phyloP scores from a whole-genome alignment of 2,797 vertebrate species.

The Anolis apletophallus region DNA sequence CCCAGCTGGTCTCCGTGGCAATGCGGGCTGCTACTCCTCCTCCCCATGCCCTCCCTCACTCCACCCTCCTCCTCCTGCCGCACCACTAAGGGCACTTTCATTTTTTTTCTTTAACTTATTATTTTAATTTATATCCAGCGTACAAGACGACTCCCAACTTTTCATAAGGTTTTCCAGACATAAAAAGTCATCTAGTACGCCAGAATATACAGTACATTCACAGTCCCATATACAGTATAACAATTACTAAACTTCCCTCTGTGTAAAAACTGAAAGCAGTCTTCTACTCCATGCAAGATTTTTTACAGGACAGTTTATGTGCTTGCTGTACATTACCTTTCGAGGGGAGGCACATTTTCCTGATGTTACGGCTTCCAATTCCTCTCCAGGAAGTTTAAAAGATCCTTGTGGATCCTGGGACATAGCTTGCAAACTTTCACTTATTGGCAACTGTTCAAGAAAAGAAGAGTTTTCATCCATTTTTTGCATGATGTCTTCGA shows the following conservation, averaged over 20 bases:
- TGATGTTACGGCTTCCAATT: slow-evolving; percentile 73
- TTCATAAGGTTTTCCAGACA: no score
- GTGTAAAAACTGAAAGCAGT: background rate
- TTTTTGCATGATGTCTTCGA: slow-evolving; percentile 64
- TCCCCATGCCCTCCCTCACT: no score
- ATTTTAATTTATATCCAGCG: no score
- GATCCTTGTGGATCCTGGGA: slow-evolving; percentile 73
- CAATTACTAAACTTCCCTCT: background rate
- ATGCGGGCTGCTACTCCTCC: no score
- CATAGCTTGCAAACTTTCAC: slow-evolving; percentile 56
- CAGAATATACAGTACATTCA: no score
- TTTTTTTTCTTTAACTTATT: no score
- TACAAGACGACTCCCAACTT: no score
- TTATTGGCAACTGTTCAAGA: slow-evolving; percentile 58
- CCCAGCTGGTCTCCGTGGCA: no score
- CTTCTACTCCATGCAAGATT: slow-evolving; percentile 42
- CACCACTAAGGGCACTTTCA: no score
- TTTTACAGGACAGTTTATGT: slow-evolving; percentile 34
- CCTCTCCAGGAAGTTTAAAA: slow-evolving; percentile 69
- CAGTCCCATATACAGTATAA: background rate
- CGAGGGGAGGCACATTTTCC: slow-evolving; percentile 75
- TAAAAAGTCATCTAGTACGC: no score
- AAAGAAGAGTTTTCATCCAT: slow-evolving; percentile 64
- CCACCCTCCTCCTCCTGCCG: no score
- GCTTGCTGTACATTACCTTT: slow-evolving; percentile 77